Conservation (phyloP, 2,113 vertebrate species). For the Accipiter cooperii region DNA sequence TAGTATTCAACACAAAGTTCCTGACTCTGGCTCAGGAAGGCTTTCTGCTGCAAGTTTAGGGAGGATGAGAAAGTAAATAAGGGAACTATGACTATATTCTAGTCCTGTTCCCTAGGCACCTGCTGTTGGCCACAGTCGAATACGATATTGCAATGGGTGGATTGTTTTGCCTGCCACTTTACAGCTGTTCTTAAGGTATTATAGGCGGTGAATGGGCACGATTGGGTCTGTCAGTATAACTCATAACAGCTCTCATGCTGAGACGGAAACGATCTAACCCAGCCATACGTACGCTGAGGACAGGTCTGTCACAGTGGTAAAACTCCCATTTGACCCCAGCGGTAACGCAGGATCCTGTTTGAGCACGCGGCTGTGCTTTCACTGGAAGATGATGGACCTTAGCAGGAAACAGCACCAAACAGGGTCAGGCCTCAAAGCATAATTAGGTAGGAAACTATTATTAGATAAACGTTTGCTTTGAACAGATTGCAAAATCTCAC, state of each 20-base stretch:
- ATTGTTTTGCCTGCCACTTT: neutral
- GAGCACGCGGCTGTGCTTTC: neutral
- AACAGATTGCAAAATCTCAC: neutral
- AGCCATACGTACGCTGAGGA: neutral
- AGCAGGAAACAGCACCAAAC: neutral
- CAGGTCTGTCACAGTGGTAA: neutral
- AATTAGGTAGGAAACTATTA: conserved; percentile 39
- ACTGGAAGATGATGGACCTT: neutral
- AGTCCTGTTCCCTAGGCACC: neutral
- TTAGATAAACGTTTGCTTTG: conserved; percentile 20
- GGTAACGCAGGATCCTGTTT: too few relatives aligned
- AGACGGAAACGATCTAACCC: neutral
- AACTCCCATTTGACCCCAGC: neutral
- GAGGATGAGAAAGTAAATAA: neutral
- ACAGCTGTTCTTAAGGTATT: neutral
- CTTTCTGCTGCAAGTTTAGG: neutral
- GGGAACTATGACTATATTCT: neutral
- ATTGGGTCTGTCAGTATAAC: neutral
- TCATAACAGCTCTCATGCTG: neutral
- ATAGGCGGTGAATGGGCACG: neutral
- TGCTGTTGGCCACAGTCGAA: neutral
- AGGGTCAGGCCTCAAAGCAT: neutral
- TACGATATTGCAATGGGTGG: neutral
- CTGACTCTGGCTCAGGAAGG: neutral
- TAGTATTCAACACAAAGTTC: neutral